Evolutionary conservation across 53 echinoderm and acorn worm species (phyloP).

Genomic region (Astropecten irregularis): DNA sequence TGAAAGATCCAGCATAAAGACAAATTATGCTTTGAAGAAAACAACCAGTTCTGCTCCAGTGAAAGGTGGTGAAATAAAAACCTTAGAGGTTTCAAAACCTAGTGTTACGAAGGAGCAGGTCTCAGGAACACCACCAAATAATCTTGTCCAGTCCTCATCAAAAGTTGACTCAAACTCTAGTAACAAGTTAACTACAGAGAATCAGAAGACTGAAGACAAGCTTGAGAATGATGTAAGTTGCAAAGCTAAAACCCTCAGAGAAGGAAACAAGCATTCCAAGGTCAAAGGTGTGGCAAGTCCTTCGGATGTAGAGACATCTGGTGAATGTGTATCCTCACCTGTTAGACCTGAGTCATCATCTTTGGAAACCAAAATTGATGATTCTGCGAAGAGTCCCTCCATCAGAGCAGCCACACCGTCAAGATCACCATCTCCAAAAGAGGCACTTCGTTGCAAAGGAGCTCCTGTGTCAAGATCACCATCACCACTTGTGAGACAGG

Average conservation of each 20-base stretch:
- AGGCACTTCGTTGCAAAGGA: neutral
- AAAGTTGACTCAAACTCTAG: no score
- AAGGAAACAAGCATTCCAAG: no score
- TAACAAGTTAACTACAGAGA: no score
- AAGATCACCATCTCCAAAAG: neutral
- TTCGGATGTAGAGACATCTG: conserved; percentile 6
- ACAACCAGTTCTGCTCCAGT: neutral
- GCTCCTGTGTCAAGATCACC: neutral
- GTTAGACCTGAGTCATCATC: neutral
- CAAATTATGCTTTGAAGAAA: neutral
- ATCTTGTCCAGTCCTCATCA: neutral
- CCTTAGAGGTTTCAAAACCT: neutral
- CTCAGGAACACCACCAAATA: no score
- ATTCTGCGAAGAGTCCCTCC: neutral
- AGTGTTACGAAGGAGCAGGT: neutral
- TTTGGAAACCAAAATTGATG: neutral
- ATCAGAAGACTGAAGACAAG: no score
- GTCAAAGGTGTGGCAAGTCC: neutral
- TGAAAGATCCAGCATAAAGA: neutral
- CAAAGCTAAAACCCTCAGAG: no score
- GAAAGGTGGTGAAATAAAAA: neutral
- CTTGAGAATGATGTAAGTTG: neutral
- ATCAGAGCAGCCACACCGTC: neutral
- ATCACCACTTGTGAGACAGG: conserved; percentile 12
- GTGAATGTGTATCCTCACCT: conserved; percentile 4